Evolutionary conservation across 2,888 invertebrate genomes (phyloP).

Genomic region (Scotopteryx bipunctaria): DNA sequence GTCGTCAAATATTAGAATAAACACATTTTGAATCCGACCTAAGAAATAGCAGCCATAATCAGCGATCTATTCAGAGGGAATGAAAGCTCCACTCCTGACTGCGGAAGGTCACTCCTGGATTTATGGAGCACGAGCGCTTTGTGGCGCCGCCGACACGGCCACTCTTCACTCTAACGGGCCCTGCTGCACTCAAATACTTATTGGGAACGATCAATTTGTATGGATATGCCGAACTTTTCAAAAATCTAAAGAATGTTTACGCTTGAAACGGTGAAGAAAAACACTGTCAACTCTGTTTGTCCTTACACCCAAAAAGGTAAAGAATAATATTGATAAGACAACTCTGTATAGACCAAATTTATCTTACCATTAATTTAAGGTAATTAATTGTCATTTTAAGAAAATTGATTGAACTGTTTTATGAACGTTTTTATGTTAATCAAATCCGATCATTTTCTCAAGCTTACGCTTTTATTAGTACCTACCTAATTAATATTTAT

Average conservation of each 20-base stretch:
- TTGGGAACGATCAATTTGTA: constrained; percentile 24
- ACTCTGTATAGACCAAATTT: no score
- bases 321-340: no score
- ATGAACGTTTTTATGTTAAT: no score
- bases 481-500: no score
- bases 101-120: constrained; percentile 67
- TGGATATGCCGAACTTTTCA: constrained; percentile 16
- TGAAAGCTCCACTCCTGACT: constrained; percentile 34
- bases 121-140: constrained; percentile 76
- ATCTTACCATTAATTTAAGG: no score
- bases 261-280: not conserved
- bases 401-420: no score
- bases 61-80: constrained; percentile 7
- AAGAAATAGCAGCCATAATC: not conserved
- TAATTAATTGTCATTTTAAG: no score
- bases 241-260: not conserved
- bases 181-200: constrained; percentile 53
- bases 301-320: no score
- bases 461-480: no score
- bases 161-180: constrained; percentile 59
- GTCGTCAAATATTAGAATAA: not conserved
- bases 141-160: constrained; percentile 63
- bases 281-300: no score
- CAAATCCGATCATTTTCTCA: no score
- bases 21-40: not conserved